Conservation (phyloP, 2,113 vertebrate species). For the Scopus umbretta region DNA sequence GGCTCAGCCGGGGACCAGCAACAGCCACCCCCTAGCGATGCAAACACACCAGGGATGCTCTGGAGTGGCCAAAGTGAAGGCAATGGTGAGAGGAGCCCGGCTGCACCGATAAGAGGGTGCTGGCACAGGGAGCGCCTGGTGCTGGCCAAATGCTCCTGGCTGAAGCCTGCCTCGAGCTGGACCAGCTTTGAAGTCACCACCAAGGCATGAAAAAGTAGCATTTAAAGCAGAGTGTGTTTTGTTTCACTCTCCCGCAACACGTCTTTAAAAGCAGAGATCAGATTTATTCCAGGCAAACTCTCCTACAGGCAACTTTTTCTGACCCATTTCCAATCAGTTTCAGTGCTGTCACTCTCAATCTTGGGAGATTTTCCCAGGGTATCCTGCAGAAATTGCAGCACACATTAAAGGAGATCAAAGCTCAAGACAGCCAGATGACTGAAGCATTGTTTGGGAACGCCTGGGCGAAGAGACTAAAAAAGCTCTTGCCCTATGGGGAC, state of each 20-base stretch:
- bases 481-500: background rate
- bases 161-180: background rate
- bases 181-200: background rate
- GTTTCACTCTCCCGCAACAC: background rate
- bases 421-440: background rate
- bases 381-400: background rate
- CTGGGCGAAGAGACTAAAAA: background rate
- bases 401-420: background rate
- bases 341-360: slow-evolving; percentile 6
- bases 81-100: accelerated
- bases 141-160: background rate
- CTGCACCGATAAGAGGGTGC: background rate
- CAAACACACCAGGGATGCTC: accelerated
- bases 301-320: background rate
- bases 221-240: background rate
- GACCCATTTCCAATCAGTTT: background rate
- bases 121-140: accelerated
- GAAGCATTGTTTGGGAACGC: background rate
- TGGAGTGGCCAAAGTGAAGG: background rate
- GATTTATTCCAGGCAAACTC: background rate
- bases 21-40: accelerated
- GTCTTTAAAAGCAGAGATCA: slow-evolving; percentile 1
- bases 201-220: background rate
- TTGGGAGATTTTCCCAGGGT: slow-evolving; percentile 1
- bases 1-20: accelerated